A percentile compares a stretch with the other conserved stretches of the same genome.
phyloP scores from a whole-genome alignment of 2,113 vertebrate species.

The Nerophis ophidion region DNA sequence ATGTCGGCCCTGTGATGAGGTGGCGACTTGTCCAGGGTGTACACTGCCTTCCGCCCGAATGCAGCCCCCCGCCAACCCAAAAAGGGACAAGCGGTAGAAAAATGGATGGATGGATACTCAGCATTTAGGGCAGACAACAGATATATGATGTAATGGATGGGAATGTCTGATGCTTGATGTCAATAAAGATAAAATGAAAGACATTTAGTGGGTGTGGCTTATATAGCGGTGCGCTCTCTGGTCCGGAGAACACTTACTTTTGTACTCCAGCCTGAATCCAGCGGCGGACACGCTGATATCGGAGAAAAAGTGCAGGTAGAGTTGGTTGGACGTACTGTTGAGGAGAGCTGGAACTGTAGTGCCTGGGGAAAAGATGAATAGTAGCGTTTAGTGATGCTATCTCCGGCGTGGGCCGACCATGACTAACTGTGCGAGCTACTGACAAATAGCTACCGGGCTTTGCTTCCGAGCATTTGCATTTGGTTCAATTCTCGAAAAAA shows the following conservation, averaged over 20 bases:
- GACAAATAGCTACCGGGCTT: slow-evolving; percentile 12
- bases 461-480: slow-evolving; percentile 34
- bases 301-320: slow-evolving; percentile 97
- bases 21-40: no score
- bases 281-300: slow-evolving; percentile 98
- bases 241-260: slow-evolving; percentile 78
- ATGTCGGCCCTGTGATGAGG: no score
- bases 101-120: no score
- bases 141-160: no score
- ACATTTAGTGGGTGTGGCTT: no score
- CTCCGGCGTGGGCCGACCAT: slow-evolving; percentile 11
- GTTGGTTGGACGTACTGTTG: slow-evolving; percentile 98
- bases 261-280: slow-evolving; percentile 95
- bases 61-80: no score
- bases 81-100: no score
- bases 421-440: slow-evolving; percentile 16
- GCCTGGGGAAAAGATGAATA: slow-evolving; percentile 68
- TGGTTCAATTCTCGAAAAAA: slow-evolving; percentile 27
- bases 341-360: slow-evolving; percentile 92
- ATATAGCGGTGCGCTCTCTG: no score
- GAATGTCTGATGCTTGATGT: no score
- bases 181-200: no score
- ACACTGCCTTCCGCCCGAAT: no score
- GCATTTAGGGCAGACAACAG: no score
- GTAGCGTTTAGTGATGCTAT: slow-evolving; percentile 33